Evolutionary conservation across 2,797 vertebrate genomes (phyloP), one percentile per base, ranked within the genome.

Genomic region (Gorsachius magnificus): DNA sequence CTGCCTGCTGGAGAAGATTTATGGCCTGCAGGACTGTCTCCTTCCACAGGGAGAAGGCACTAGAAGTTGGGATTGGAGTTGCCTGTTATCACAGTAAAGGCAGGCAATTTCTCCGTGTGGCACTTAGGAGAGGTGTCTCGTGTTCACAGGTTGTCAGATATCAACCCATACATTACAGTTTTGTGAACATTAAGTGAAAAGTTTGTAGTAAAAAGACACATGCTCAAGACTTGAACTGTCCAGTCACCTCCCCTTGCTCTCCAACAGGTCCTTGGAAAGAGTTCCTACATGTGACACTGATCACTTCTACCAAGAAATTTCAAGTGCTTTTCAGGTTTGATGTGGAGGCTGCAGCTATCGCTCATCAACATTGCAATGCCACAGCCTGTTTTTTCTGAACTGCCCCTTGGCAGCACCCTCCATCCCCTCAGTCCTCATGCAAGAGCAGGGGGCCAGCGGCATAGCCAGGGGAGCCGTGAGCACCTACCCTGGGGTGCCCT

Each of bases 401-500:
- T 13, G 24, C 18, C 14, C 38, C 28, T 51, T 51, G 50, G 33
- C 31, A 53, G 88, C 15, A 53, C 13, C 33, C 78, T 86, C 41
- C 5, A 15, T 28, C 29, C 19, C 38, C 38, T 74, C 45, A 33
- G 60, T 41, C 24, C 29, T 26, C 26, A 20, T 0, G 9, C 1
- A 2, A 56, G 31, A 71, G 16, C 5, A 38, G 53, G 28, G 24
- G 9, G 4, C 33, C 4, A 5, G 54, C 0, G 1, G 21, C 35
- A 36, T 3, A 7, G 16, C 57, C 1, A 1, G 5, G 14, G 41
- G 6, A 56, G 28, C 35, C 1, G 0, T n/a, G 54, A 84, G 16
- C 41, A 36, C 17, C 54, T 18, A 50, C 9, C 5, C 33, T 3
- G 9, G 31, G 4, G 6, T 43, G 54, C 9, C 3, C 35, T 54